These are phyloP conservation scores for Mongoloraphidia duomilia DNA, from an alignment of 2,888 invertebrate genomes.

Conservation along the genomic window DNA sequence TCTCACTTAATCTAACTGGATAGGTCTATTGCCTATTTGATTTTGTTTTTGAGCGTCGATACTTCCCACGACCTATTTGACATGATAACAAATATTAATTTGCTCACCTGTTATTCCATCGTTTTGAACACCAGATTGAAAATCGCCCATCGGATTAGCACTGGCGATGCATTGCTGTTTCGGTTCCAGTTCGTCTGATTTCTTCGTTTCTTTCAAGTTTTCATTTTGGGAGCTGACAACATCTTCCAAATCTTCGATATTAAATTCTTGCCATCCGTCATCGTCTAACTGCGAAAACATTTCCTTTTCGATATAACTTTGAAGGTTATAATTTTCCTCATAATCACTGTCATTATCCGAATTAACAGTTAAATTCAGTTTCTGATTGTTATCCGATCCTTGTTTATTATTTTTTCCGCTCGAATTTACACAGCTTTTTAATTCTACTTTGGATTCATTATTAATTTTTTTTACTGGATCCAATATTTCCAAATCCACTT, in stretches of 20 bases:
- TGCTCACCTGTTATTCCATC: slow-evolving; percentile 48
- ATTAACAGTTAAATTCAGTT: neutral
- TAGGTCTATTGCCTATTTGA: too few species aligned
- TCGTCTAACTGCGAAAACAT: slow-evolving; percentile 28
- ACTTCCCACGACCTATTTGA: neutral
- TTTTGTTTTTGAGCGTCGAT: too few species aligned
- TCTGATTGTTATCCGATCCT: neutral
- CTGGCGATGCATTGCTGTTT: slow-evolving; percentile 11
- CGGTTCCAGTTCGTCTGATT: slow-evolving; percentile 8
- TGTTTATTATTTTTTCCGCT: neutral
- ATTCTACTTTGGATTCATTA: too few species aligned
- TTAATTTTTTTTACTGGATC: neutral
- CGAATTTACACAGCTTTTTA: neutral
- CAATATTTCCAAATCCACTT: too few species aligned
- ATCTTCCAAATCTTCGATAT: slow-evolving; percentile 33
- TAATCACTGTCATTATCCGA: neutral
- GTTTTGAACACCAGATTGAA: slow-evolving; percentile 44
- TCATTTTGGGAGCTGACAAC: slow-evolving; percentile 16
- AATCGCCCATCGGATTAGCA: slow-evolving; percentile 32
- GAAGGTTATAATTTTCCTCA: slow-evolving; percentile 1
- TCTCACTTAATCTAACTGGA: too few species aligned
- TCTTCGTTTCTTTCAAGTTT: slow-evolving; percentile 5
- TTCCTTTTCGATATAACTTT: slow-evolving; percentile 2
- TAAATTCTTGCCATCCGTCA: slow-evolving; percentile 42
- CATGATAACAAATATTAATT: neutral